Conservation (phyloP, 2,797 vertebrate genomes). For the Cynopterus sphinx region DNA sequence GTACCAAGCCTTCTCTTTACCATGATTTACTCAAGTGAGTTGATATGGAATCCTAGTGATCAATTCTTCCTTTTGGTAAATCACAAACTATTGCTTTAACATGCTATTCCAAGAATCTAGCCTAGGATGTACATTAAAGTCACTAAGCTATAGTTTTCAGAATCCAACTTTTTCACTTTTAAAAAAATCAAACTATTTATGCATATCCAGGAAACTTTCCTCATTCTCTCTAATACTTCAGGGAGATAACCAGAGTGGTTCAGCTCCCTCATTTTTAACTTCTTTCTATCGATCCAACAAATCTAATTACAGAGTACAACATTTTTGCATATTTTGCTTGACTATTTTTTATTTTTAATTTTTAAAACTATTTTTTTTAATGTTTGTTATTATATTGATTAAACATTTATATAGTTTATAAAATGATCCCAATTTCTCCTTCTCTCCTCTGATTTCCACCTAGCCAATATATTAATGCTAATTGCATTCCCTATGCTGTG, state of each 20-base stretch:
- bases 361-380: no score
- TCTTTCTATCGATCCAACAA: neutral
- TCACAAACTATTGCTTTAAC: neutral
- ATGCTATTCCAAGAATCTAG: neutral
- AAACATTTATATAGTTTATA: no score
- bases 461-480: no score
- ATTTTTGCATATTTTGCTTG: neutral
- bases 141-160: neutral
- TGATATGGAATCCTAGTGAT: neutral
- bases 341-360: neutral
- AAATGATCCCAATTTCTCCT: no score
- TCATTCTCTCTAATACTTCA: neutral
- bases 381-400: no score
- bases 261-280: neutral
- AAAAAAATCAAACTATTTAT: neutral
- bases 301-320: neutral
- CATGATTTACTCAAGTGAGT: neutral
- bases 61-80: constrained; percentile 11
- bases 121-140: neutral
- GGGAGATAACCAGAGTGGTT: neutral
- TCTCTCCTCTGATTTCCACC: no score
- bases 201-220: neutral
- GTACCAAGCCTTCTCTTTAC: neutral
- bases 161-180: neutral
- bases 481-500: no score